These are phyloP conservation scores for Drosophila ironensis DNA, from an alignment of 1,140 invertebrate genomes.

Conservation along the genomic window DNA sequence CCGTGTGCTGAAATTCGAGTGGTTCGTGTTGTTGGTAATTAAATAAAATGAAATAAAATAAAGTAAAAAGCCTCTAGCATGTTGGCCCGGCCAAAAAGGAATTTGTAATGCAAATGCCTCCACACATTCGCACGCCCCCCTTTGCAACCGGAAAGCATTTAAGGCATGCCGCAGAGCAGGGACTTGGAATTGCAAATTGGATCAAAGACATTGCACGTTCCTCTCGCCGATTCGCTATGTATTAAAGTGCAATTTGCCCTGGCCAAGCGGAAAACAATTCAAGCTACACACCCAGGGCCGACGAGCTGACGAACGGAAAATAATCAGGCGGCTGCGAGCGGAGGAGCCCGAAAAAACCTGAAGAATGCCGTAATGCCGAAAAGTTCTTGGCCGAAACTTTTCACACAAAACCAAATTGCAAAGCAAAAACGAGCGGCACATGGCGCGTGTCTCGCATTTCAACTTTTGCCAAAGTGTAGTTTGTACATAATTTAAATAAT, in stretches of 20 bases:
- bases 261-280: conserved; percentile 28
- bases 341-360: neutral
- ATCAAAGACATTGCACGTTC: conserved; percentile 68
- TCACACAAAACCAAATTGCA: conserved; percentile 33
- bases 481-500: conserved; percentile 77
- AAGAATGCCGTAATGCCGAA: conserved; percentile 22
- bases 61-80: conserved; percentile 19
- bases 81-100: conserved; percentile 1
- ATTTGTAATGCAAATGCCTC: conserved; percentile 49
- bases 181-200: conserved; percentile 63
- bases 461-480: conserved; percentile 60
- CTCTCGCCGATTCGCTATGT: conserved; percentile 24
- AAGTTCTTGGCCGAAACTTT: conserved; percentile 51
- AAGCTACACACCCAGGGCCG: conserved; percentile 13
- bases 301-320: no score
- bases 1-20: conserved; percentile 32
- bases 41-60: conserved; percentile 27
- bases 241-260: conserved; percentile 59
- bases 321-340: conserved; percentile 17
- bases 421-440: conserved; percentile 24
- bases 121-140: conserved; percentile 5
- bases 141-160: conserved; percentile 29
- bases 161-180: conserved; percentile 41
- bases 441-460: conserved; percentile 73
- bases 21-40: conserved; percentile 23